A percentile compares a stretch with the other conserved stretches of the same genome.
Evolutionary conservation across 2,888 invertebrate genomes (phyloP).

Genomic region (Tupiocoris notatus): DNA sequence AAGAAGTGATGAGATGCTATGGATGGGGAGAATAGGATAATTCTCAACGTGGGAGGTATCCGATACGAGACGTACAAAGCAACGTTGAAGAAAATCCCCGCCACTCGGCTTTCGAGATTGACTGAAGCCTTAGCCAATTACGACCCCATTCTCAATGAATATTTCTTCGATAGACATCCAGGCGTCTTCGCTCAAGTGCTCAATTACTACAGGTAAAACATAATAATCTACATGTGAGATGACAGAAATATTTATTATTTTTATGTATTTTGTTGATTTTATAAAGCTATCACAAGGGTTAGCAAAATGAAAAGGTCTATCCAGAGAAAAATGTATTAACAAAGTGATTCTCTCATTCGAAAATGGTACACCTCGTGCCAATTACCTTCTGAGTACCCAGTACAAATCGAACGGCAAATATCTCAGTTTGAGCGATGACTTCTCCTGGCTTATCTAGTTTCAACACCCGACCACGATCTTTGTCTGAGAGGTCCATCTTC

Average conservation of each 20-base stretch:
- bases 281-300: too few relatives aligned
- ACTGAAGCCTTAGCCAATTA: slow-evolving; percentile 85
- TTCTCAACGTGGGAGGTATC: slow-evolving; percentile 91
- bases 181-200: slow-evolving; percentile 88
- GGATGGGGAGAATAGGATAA: slow-evolving; percentile 91
- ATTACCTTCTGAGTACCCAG: too few relatives aligned
- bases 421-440: too few relatives aligned
- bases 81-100: slow-evolving; percentile 85
- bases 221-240: too few relatives aligned
- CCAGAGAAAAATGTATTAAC: too few relatives aligned
- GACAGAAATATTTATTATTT: background rate
- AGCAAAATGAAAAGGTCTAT: too few relatives aligned
- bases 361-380: too few relatives aligned
- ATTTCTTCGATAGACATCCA: slow-evolving; percentile 83
- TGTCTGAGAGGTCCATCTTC: too few relatives aligned
- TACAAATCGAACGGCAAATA: too few relatives aligned
- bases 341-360: too few relatives aligned
- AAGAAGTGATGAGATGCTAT: slow-evolving; percentile 54
- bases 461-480: too few relatives aligned
- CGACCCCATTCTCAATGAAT: slow-evolving; percentile 85
- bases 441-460: too few relatives aligned
- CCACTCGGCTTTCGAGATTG: slow-evolving; percentile 76
- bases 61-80: slow-evolving; percentile 73
- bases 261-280: background rate
- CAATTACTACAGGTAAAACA: slow-evolving; percentile 75